Base-by-base conservation (phyloP, 2,113 vertebrate species). In the Trogon surrucura region DNA sequence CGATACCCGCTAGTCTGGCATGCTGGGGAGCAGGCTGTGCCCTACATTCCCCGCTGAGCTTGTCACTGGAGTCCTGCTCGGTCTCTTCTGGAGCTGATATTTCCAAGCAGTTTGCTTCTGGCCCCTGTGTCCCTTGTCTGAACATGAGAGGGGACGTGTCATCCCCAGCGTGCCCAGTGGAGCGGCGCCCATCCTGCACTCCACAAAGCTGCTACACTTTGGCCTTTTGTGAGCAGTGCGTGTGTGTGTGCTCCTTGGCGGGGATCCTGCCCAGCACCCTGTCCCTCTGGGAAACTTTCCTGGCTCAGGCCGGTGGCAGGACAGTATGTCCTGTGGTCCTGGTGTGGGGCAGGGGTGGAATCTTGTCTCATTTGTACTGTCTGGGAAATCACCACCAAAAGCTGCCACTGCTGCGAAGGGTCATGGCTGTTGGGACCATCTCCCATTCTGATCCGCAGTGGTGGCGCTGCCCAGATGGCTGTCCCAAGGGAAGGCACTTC, bases 401-500 rank as follows among this genome's bases (percentile, higher is more conserved):
- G 34, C 60, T 2, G 3, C 16, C 4, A 25, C 41, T 27, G 4
- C 32, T 51, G n/a, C 3, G 5, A 72, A 69, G n/a, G 48, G n/a
- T 27, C 57, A 66, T 25, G 45, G 44, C 19, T 77, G 38, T n/a
- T 66, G 8, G 19, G 36, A 60, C 62, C 23, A 45, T 57, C 36
- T 34, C 2, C 1, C 4, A 3, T 44, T 44, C 20, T 17, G 18
- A 9, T 41, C 45, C 0, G 0, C 7, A 13, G 27, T 14, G 10
- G 44, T 29, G 27, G 15, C 10, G 3, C 1, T 1, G 45, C 60
- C 44, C 6, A 41, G 4, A 3, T 1, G 2, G 25, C 16, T 1
- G 3, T 48, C 53, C 45, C 41, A 14, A 15, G 19, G 41, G 29
- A 12, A 80, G 48, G 22, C 23, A 32, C 48, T 53, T n/a, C 70